Evolutionary conservation across 2,113 vertebrate genomes (phyloP), one percentile per base, ranked within the genome.

Genomic region (Chaetorhynchus papuensis): DNA sequence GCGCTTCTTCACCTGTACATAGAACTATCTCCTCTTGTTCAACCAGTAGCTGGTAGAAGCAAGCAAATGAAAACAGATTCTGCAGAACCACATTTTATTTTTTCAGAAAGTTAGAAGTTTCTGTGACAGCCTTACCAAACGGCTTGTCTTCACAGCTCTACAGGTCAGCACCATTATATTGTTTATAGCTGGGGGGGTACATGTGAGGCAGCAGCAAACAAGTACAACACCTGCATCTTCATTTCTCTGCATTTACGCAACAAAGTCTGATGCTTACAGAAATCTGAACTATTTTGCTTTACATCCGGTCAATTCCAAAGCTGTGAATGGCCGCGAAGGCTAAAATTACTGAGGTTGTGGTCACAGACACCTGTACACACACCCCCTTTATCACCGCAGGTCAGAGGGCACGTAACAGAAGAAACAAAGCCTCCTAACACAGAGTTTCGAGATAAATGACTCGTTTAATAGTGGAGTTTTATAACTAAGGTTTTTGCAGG

Each of bases 1-100:
- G 30, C 26, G 10, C 33, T 70, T 50, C 37, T 45, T 6, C n/a
- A 27, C 16, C 12, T 2, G 3, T 14, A 64, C 1, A 35, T 0
- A 69, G 10, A 61, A 61, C 66, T 21, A 74, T 3, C 10, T 37
- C 26, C 39, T 63, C 37, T 35, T 59, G 7, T 23, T 57, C 76
- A 37, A 41, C 9, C 4, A 41, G 20, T 4, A 64, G 22, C 5
- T 72, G 16, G 20, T 13, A 71, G 41, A 69, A 57, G 6, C 6
- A 77, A 71, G 20, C 9, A 70, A 7, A 41, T 15, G 7, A 45
- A 47, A 77, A 39, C 4, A 37, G 11, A 35, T 78, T 70, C 28
- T 52, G 41, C 9, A 60, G 20, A 94, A 77, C 3, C 21, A 41
- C 3, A 2, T 33, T 70, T 47, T 53, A 35, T 35, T 61, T 83